These are phyloP conservation scores for Neogale vison DNA, from an alignment of 2,113 vertebrate species.

Conservation along the genomic window DNA sequence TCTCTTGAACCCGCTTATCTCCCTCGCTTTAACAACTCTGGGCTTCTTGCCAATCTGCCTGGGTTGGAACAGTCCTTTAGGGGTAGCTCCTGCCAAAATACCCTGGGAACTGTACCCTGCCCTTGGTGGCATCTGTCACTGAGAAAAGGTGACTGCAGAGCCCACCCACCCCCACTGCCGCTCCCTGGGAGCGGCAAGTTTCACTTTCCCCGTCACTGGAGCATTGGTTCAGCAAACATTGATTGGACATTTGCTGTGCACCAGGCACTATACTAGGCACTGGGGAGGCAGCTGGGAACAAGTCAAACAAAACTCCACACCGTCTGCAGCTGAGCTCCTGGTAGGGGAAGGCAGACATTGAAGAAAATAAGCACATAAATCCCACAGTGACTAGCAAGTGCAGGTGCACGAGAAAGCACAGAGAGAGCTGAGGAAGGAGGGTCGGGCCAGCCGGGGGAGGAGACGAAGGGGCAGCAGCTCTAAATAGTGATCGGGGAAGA, in stretches of 20 bases:
- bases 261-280: neutral
- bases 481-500: neutral
- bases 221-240: neutral
- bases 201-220: neutral
- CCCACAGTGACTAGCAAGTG: neutral
- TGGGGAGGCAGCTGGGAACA: neutral
- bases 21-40: neutral
- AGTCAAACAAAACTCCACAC: neutral
- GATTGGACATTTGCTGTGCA: neutral
- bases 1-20: conserved; percentile 78
- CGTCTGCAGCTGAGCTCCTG: neutral
- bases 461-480: neutral
- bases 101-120: neutral
- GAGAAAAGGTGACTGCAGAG: neutral
- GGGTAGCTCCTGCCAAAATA: neutral
- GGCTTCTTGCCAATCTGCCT: conserved; percentile 51
- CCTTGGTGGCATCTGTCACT: neutral
- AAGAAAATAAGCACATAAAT: neutral
- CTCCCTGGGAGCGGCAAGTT: neutral
- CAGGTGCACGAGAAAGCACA: neutral
- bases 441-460: fast-evolving
- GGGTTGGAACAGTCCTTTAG: neutral
- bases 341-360: neutral
- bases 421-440: neutral
- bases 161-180: neutral